These are phyloP conservation scores for Coenonympha arcania DNA, from an alignment of 2,888 invertebrate genomes.

Conservation along the genomic window DNA sequence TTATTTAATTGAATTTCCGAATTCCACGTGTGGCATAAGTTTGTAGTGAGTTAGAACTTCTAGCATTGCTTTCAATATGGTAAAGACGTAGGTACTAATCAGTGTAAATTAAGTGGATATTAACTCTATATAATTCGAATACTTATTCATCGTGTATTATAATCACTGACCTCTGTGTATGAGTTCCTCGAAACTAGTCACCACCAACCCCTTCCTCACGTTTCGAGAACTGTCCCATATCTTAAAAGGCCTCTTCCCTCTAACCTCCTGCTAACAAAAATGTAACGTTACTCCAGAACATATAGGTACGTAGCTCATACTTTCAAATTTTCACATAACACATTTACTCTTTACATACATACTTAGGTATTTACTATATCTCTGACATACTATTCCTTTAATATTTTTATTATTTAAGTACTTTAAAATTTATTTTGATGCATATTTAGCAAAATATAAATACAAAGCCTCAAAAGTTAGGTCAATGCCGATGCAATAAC, in stretches of 20 bases:
- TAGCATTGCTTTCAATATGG: not conserved
- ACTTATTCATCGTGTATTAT: not conserved
- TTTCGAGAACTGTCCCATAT: constrained; percentile 97
- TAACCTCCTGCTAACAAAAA: constrained; percentile 83
- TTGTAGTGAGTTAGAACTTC: not conserved
- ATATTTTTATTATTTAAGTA: too few species aligned
- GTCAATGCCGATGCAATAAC: too few species aligned
- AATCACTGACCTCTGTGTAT: constrained; percentile 80
- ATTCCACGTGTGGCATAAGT: not conserved
- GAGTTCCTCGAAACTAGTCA: constrained; percentile 91
- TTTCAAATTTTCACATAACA: not conserved
- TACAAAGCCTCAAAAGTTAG: too few species aligned
- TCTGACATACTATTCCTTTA: too few species aligned
- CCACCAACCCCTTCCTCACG: constrained; percentile 93
- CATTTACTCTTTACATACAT: not conserved
- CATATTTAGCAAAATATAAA: too few species aligned
- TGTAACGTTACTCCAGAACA: constrained; percentile 2
- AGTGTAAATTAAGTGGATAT: too few species aligned
- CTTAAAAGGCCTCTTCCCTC: constrained; percentile 97
- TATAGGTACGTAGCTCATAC: not conserved
- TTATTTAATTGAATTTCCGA: not conserved
- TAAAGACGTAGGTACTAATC: too few species aligned
- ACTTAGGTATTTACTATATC: not conserved
- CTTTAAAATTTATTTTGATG: too few species aligned
- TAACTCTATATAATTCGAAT: too few species aligned